Evolutionary conservation across 2,797 vertebrate genomes (phyloP).

Genomic region (Schizothorax lantsangensis): DNA sequence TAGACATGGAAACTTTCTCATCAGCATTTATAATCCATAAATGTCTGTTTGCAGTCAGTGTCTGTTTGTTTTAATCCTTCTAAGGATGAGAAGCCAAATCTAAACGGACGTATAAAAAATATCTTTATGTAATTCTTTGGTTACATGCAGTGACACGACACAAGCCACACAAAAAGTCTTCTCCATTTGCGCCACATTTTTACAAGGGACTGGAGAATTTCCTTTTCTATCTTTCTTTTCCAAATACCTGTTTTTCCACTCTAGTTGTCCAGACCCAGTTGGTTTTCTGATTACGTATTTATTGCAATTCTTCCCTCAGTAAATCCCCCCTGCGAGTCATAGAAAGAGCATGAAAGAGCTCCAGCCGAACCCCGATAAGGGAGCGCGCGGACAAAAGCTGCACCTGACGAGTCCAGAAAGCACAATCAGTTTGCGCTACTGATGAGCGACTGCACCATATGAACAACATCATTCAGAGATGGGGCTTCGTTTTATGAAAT

Average conservation of each 20-base stretch:
- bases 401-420: constrained; percentile 30
- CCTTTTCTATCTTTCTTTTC: not conserved
- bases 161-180: not conserved
- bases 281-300: constrained; percentile 53
- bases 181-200: not conserved
- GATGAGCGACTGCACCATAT: not conserved
- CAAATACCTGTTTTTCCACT: constrained; percentile 3
- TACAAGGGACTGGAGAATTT: not conserved
- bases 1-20: not conserved
- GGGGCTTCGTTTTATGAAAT: not conserved
- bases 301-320: constrained; percentile 47
- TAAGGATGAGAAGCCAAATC: not conserved
- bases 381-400: constrained; percentile 23
- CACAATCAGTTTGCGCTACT: not conserved
- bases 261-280: constrained; percentile 22
- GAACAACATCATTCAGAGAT: not conserved
- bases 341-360: constrained; percentile 42
- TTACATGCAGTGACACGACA: not conserved
- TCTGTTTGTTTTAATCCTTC: not conserved
- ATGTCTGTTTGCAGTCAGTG: not conserved
- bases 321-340: constrained; percentile 49
- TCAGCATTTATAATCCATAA: not conserved
- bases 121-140: not conserved
- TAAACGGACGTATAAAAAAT: not conserved
- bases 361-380: constrained; percentile 18